Base-by-base conservation (phyloP, 2,888 invertebrate species). In the Cantharis flavilabris region DNA sequence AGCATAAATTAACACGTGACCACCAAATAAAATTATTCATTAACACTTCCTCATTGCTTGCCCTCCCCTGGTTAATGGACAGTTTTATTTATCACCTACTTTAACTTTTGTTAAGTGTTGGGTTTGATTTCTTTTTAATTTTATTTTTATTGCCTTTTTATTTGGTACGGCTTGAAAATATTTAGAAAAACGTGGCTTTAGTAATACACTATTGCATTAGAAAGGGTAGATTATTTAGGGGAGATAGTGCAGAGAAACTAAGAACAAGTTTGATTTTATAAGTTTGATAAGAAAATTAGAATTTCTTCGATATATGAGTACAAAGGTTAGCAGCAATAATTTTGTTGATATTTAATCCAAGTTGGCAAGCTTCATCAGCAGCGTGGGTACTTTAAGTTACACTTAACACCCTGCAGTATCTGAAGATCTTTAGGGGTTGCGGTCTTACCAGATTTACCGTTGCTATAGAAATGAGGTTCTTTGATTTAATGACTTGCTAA, bases 401-500 rank as follows among this genome's bases (percentile, higher is more conserved):
- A 72, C 72, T 76, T 75, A 75, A 49, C 70, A 67, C 72, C 67
- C 69, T n/a, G 73, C 67, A 72, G 33, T 73, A 73, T 73, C 73
- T 73, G 71, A 80, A 76, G 79, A 80, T 80, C 79, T 80, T 73
- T 72, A 76, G 76, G 77, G 73, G 65, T 72, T 65, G 67, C 65
- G 73, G 77, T 73, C 77, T 75, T 77, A 78, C 77, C 74, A 71
- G 77, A 73, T 33, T 70, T 70, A 65, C 33, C 71, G 73, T 70
- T 70, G 73, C 73, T 70, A 73, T 73, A 73, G 73, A 73, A 73
- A 73, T 69, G 30, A 18, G 73, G 62, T 69, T 71, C 30, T 76
- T 75, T 75, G 77, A 78, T 76, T 75, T 78, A 78, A 78, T 80
- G 80, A 80, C 80, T 80, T 80, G 80, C 79, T 80, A 79, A 79